Evolutionary conservation across 2,113 vertebrate genomes (phyloP), one percentile per base, ranked within the genome.

Genomic region (Verasper variegatus): DNA sequence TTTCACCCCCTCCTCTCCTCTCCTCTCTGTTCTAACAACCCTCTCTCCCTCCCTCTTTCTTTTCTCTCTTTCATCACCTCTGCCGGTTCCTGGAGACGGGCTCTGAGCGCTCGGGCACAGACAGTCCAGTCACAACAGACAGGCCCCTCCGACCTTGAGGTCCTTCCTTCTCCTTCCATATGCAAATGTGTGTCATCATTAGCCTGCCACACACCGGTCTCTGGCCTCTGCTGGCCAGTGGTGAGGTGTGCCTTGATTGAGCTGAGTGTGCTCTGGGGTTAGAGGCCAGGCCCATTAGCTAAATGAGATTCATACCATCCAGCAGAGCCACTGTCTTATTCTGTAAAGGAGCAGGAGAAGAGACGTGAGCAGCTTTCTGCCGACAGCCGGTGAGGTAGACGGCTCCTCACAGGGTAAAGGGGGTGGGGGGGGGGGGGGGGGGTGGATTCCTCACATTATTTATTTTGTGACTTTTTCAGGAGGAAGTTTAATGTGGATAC

Each of bases 101-200:
- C 68, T 81, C 17, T 70, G 58, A 78, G 65, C 17, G 2, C 60
- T 76, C 24, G 26, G 56, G 40, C 73, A 55, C 81, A 81, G 74
- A 81, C 68, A 83, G 69, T 74, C 65, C 70, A 74, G 80, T 68
- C 42, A 66, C 76, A 82, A 85, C 24, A 86, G 83, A 71, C 68
- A 67, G 68, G 66, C 82, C 58, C 85, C 74, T 26, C 68, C 81
- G 84, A 90, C 85, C 87, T 67, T 9, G 40, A 18, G 75, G 76
- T 70, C 71, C 68, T 45, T 54, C 45, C 73, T 78, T 14, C 81
- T 78, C 88, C 85, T 82, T 70, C 75, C 70, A 69, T 88, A 92
- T 93, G 87, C 82, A 90, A 91, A 92, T 91, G 55, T 62, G 15
- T 74, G 75, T 74, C 83, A 84, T 91, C 85, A 91, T 93, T 90